Evolutionary conservation across 2,797 vertebrate species (phyloP), one percentile per base, ranked within the genome.

Genomic region (Microctenopoma stevenorrisi): DNA sequence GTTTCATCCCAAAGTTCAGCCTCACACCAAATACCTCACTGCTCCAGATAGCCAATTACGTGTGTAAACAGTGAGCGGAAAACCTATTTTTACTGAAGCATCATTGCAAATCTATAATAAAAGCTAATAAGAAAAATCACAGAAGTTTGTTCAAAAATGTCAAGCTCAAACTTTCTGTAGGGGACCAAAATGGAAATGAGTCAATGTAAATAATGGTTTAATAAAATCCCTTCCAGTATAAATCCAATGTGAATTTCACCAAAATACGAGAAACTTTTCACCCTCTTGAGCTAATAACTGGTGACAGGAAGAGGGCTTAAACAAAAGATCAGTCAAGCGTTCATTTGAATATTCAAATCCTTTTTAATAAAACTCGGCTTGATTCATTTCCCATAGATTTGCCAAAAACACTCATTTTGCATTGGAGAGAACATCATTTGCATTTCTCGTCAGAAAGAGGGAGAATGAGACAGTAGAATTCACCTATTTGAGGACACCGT

Each of bases 281-380:
- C 89, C 88, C 91, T 92, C 90, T 93, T 88, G 86, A 93, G 90
- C 91, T 94, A 94, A 94, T 94, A 94, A 94, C 89, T 86, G 78
- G 90, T 80, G 91, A 93, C 84, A 88, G 88, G 85, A 88, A 88
- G 85, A 91, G 88, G 88, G 91, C 92, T 94, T 92, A 93, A 92
- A 94, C 92, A 94, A 93, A 94, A 94, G 92, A 94, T 93, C 92
- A 93, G 91, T 91, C 93, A 91, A 92, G 90, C 91, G 91, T 94
- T 94, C 88, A 94, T 94, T 92, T 94, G 91, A 94, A 94, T 94
- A 94, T 94, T 94, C 90, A 93, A 93, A 93, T 93, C 90, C 88
- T 85, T 89, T 94, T 92, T 93, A 93, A 93, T 93, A 92, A 93
- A 94, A 92, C 83, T 79, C 75, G 56, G 85, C 89, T 85, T 90